Evolutionary conservation across 2,113 vertebrate species (phyloP), one percentile per base, ranked within the genome.

Genomic region (Bubo scandiacus): DNA sequence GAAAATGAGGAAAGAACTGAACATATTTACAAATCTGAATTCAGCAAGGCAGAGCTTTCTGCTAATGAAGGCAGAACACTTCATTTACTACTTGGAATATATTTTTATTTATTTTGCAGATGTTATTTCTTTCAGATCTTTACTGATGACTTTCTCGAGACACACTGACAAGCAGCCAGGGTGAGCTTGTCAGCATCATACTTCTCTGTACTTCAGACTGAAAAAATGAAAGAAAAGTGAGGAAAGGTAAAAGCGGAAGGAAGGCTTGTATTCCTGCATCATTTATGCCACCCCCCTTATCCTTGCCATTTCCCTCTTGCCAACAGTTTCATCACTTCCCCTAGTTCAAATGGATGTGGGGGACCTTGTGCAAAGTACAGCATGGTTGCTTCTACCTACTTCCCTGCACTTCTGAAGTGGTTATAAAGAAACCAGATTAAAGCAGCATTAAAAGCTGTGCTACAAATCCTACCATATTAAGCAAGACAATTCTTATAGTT

Each of bases 401-500:
- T 21, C 79, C 18, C 88, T 23, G 12, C 0, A 1, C 65, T 90
- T 85, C 84, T 55, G 34, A 84, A 83, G 67, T 7, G 58, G 55
- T 40, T 71, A 0, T 43, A 71, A 90, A 95, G 90, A 36, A 91
- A 81, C 15, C 36, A 81, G 90, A 91, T 94, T 88, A 96, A 94
- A 94, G 77, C 77, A 75, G 88, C 54, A 25, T 77, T 79, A 90
- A 96, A 92, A 86, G 80, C 92, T 49, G 43, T 54, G 66, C 62
- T 94, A 20, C 72, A 90, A 93, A 89, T 63, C 94, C 94, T 65
- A 34, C 51, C 82, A 30, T 65, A 74, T 81, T 85, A 87, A 96
- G 88, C 38, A 42, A 95, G 88, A 66, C 91, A 88, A 85, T 63
- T 62, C 70, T 12, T 49, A 32, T 3, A 29, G 86, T 27, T 96